Percentiles rank a stretch among this genome's conserved stretches.
phyloP scores from a whole-genome alignment of 2,888 invertebrate genomes.

The Therioaphis trifolii region DNA sequence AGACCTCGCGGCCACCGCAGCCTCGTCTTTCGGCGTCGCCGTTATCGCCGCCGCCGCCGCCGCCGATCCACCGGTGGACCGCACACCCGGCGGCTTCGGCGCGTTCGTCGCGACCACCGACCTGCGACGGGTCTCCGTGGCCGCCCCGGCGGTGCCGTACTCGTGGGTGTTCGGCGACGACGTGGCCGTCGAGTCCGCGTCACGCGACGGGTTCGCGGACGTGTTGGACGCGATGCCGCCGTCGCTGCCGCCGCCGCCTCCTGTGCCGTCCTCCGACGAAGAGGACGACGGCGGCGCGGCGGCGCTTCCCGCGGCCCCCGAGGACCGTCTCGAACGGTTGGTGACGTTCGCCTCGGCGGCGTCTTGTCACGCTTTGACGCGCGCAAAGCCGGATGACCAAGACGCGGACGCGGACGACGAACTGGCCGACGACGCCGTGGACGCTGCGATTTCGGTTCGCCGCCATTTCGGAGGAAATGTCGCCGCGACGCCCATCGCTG shows the following conservation, averaged over 20 bases:
- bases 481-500: slow-evolving; percentile 18
- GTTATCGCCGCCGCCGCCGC: background rate
- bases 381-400: slow-evolving; percentile 63
- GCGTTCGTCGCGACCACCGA: background rate
- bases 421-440: slow-evolving; percentile 28
- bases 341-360: slow-evolving; percentile 65
- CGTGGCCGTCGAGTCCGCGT: background rate
- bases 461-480: slow-evolving; percentile 56
- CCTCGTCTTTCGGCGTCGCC: no score
- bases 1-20: no score
- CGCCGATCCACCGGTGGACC: background rate
- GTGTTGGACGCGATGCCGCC: background rate
- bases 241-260: background rate
- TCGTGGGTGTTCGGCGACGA: slow-evolving; percentile 63
- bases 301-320: slow-evolving; percentile 27
- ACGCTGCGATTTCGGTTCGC: background rate
- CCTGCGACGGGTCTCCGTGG: background rate
- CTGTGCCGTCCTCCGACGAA: slow-evolving; percentile 42
- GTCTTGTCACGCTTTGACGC: slow-evolving; percentile 62
- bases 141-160: slow-evolving; percentile 42
- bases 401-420: slow-evolving; percentile 66
- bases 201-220: background rate
- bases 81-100: background rate
- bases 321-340: slow-evolving; percentile 65
- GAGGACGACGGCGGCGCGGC: background rate